A percentile compares a stretch with the other conserved stretches of the same genome.
Evolutionary conservation across 1,140 invertebrate species (phyloP).

Genomic region (Stegodyphus dumicola): DNA sequence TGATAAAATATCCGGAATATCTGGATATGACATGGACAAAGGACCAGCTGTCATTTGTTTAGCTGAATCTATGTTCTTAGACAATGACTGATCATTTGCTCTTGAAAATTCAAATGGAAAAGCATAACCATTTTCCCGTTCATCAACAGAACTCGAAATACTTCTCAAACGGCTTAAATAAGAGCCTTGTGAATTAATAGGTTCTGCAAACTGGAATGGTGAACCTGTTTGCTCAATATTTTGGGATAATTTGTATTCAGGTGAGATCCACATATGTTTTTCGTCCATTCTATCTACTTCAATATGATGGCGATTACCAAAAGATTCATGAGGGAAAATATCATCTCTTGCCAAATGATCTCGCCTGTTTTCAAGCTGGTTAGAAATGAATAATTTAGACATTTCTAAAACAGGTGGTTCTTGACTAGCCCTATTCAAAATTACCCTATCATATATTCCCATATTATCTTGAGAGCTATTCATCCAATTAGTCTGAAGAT

Average conservation of each 20-base stretch:
- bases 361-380: conserved; percentile 1
- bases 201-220: conserved; percentile 12
- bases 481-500: background rate
- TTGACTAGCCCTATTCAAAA: conserved; percentile 8
- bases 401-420: conserved; percentile 30
- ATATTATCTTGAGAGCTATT: conserved; percentile 1
- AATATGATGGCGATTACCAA: conserved; percentile 5
- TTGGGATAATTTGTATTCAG: conserved; percentile 2
- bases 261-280: conserved; percentile 4
- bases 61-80: background rate
- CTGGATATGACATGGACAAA: conserved; percentile 44
- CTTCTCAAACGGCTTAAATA: conserved; percentile 39
- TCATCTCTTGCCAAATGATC: conserved; percentile 20
- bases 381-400: conserved; percentile 26
- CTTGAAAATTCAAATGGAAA: conserved; percentile 23
- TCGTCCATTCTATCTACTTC: conserved; percentile 16
- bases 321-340: background rate
- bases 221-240: conserved; percentile 1
- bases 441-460: background rate
- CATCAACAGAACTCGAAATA: background rate
- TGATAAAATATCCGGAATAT: conserved; percentile 46
- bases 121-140: background rate
- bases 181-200: conserved; percentile 8
- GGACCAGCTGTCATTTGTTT: conserved; percentile 17
- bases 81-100: background rate